A percentile compares a stretch with the other conserved stretches of the same genome.
Evolutionary conservation across 2,113 vertebrate species (phyloP).

Genomic region (Illadopsis cleaveri): DNA sequence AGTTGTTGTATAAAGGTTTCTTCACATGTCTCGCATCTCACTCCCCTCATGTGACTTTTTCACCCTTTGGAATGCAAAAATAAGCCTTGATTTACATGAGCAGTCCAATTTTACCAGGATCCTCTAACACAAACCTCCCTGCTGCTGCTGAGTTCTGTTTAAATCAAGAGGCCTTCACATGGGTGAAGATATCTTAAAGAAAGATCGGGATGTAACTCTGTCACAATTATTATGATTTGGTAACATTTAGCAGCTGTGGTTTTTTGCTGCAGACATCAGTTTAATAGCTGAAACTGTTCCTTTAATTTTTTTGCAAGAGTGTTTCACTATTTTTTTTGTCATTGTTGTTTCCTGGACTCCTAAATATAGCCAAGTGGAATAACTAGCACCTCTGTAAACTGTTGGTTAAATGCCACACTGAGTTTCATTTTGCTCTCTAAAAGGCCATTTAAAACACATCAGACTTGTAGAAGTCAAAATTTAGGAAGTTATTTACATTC

Average conservation of each 20-base stretch:
- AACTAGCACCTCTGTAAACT: slow-evolving; percentile 71
- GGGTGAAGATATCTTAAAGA: slow-evolving; percentile 37
- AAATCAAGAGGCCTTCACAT: slow-evolving; percentile 57
- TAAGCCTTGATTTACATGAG: slow-evolving; percentile 46
- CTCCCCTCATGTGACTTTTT: not conserved
- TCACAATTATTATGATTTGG: slow-evolving; percentile 57
- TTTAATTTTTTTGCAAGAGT: slow-evolving; percentile 52
- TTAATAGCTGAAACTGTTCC: slow-evolving; percentile 53
- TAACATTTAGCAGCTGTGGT: slow-evolving; percentile 50
- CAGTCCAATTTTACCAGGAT: not conserved
- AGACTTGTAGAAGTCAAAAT: slow-evolving; percentile 8
- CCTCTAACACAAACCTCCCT: not conserved
- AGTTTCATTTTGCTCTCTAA: slow-evolving; percentile 70
- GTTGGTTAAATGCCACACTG: slow-evolving; percentile 65
- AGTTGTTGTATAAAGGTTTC: not conserved
- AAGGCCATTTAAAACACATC: slow-evolving; percentile 64
- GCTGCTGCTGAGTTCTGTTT: slow-evolving; percentile 2
- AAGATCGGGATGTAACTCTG: slow-evolving; percentile 37
- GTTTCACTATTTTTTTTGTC: slow-evolving; percentile 7
- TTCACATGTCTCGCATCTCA: not conserved
- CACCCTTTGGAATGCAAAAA: slow-evolving; percentile 15
- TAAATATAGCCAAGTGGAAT: slow-evolving; percentile 71
- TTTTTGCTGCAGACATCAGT: slow-evolving; percentile 53
- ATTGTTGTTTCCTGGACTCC: slow-evolving; percentile 74
- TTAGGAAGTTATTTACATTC: slow-evolving; percentile 58